A percentile compares a stretch with the other conserved stretches of the same genome.
phyloP scores from a whole-genome alignment of 2,888 invertebrate species.

The Cerceris rybyensis region DNA sequence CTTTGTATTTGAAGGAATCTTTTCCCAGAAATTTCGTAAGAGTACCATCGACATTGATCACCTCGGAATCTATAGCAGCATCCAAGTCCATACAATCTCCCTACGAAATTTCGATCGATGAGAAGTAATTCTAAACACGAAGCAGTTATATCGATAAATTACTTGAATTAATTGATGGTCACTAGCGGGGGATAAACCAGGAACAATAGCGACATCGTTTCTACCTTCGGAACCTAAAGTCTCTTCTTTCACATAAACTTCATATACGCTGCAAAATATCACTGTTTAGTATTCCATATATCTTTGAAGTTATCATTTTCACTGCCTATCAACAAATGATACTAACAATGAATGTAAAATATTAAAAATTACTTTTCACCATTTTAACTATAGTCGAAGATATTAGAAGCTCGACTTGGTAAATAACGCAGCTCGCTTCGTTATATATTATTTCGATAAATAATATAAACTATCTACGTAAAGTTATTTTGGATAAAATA shows the following conservation, averaged over 20 bases:
- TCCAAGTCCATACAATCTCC: constrained; percentile 70
- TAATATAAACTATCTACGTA: no score
- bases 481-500: no score
- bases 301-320: no score
- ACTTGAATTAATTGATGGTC: constrained; percentile 72
- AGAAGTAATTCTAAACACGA: constrained; percentile 1
- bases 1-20: constrained; percentile 71
- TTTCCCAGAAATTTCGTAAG: constrained; percentile 69
- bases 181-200: constrained; percentile 55
- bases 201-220: constrained; percentile 53
- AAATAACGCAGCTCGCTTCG: no score
- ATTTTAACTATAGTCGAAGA: no score
- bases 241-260: constrained; percentile 78
- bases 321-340: no score
- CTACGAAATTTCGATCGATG: constrained; percentile 30
- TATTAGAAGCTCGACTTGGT: no score
- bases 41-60: constrained; percentile 65
- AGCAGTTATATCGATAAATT: constrained; percentile 34
- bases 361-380: no score
- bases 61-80: constrained; percentile 68
- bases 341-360: no score
- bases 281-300: no score
- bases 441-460: no score
- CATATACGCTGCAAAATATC: constrained; percentile 71
- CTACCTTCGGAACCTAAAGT: constrained; percentile 54